phyloP scores from a whole-genome alignment of 2,797 vertebrate species.

The Siniperca scherzeri region DNA sequence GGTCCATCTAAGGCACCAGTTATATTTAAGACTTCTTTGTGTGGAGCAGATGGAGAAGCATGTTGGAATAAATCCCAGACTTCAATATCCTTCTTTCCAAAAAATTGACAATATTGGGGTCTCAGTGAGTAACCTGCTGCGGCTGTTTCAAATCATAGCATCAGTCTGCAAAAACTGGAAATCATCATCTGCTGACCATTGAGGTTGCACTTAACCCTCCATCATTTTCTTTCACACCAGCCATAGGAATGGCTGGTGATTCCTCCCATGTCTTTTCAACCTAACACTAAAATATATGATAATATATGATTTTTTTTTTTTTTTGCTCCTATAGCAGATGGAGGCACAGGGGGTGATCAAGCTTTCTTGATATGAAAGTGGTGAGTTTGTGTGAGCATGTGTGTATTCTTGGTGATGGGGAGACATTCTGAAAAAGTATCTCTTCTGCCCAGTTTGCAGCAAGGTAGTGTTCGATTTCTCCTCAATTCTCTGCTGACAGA shows the following conservation, averaged over 20 bases:
- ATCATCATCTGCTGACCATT: constrained; percentile 31
- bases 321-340: constrained; percentile 16
- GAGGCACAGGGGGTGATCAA: not conserved
- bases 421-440: constrained; percentile 33
- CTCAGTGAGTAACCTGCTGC: not conserved
- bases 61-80: constrained; percentile 25
- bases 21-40: constrained; percentile 33
- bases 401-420: constrained; percentile 9
- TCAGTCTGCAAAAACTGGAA: constrained; percentile 41
- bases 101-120: constrained; percentile 14
- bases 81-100: constrained; percentile 21
- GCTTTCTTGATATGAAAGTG: constrained; percentile 10
- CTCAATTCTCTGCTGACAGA: constrained; percentile 67
- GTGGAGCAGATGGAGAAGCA: constrained; percentile 60
- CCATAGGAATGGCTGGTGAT: constrained; percentile 20
- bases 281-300: constrained; percentile 4
- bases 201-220: constrained; percentile 37
- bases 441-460: constrained; percentile 35
- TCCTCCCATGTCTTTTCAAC: constrained; percentile 25
- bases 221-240: constrained; percentile 34
- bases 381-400: constrained; percentile 5
- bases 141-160: constrained; percentile 42
- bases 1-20: constrained; percentile 40
- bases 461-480: constrained; percentile 57
- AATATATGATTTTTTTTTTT: not conserved